Evolutionary conservation across 2,797 vertebrate genomes (phyloP), one percentile per base, ranked within the genome.

Genomic region (Lycodopsis pacificus): DNA sequence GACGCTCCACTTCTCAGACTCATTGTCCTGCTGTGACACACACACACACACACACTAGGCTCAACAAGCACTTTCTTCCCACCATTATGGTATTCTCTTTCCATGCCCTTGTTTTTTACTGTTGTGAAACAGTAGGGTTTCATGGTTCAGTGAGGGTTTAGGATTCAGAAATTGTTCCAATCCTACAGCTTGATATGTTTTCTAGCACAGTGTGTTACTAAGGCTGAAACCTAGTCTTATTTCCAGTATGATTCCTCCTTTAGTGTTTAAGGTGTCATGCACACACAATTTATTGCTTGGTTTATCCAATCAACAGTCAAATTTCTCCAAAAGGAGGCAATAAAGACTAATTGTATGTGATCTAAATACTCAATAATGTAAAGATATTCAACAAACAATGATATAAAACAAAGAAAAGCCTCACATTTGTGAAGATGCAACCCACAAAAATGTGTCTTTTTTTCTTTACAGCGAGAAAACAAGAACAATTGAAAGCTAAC

Each of bases 1-100:
- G 91, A 93, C 83, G 88, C 91, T 91, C 77, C 73, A 68, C 79
- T 84, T 82, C 88, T 79, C 65, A 82, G 66, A 75, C 84, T 88
- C 77, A 91, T 93, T 93, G 90, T 92, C 84, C 86, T 83, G 77
- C 79, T 65, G 74, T 57, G 44, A 81, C 86, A 85, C 71, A 40
- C 36, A 48, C 1, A 56, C 51, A 64, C 46, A 57, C 49, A 58
- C 53, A 54, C 57, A 71, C 46, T 25, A 2, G 64, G 1, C 54
- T 54, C 15, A 44, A 42, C 15, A 51, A 14, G 8, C 49, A 46
- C 53, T 81, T 81, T 84, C 58, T 83, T 83, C 82, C 70, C 84
- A 79, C 69, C 81, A 65, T 76, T n/a, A 51, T 32, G 30, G 22
- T 69, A 36, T 81, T 84, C 63, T 22, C 17, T 68, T 73, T 78